Evolutionary conservation across 2,113 vertebrate species (phyloP).

Genomic region (Mugil cephalus): DNA sequence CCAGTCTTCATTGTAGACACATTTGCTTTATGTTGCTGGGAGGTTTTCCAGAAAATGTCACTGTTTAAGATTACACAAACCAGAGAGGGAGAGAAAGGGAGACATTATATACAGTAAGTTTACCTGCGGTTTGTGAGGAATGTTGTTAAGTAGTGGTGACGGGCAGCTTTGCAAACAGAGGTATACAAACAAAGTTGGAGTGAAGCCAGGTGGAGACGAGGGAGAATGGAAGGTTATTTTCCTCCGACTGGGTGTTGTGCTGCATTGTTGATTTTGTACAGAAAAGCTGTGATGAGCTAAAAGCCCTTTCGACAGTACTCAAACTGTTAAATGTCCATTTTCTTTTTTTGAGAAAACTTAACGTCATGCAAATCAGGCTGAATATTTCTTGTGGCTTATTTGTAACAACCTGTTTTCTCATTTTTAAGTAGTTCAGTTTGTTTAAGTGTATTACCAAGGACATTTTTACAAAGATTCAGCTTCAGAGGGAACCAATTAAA

Average conservation of each 20-base stretch:
- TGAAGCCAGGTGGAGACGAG: slow-evolving; percentile 27
- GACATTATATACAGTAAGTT: slow-evolving; percentile 50
- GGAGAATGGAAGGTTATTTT: not conserved
- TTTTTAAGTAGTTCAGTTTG: too few species aligned
- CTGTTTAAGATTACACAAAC: slow-evolving; percentile 27
- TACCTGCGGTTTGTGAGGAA: slow-evolving; percentile 56
- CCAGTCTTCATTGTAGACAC: slow-evolving; percentile 17
- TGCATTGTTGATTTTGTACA: not conserved
- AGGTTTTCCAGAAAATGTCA: slow-evolving; percentile 7
- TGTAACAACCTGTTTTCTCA: too few species aligned
- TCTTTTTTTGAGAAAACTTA: too few species aligned
- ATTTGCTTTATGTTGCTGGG: slow-evolving; percentile 18
- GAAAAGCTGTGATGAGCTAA: not conserved
- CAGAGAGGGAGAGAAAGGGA: slow-evolving; percentile 12
- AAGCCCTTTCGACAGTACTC: too few species aligned
- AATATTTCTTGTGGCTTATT: too few species aligned
- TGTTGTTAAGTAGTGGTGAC: slow-evolving; percentile 50
- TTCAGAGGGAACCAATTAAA: too few species aligned
- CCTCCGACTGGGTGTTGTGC: slow-evolving; percentile 16
- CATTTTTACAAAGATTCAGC: too few species aligned
- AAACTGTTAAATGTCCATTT: too few species aligned
- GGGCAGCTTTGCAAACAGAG: slow-evolving; percentile 59
- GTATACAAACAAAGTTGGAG: slow-evolving; percentile 59
- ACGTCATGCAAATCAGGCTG: too few species aligned
- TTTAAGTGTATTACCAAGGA: too few species aligned